phyloP scores from a whole-genome alignment of 2,797 vertebrate species.

The Malacoctenus gilli region DNA sequence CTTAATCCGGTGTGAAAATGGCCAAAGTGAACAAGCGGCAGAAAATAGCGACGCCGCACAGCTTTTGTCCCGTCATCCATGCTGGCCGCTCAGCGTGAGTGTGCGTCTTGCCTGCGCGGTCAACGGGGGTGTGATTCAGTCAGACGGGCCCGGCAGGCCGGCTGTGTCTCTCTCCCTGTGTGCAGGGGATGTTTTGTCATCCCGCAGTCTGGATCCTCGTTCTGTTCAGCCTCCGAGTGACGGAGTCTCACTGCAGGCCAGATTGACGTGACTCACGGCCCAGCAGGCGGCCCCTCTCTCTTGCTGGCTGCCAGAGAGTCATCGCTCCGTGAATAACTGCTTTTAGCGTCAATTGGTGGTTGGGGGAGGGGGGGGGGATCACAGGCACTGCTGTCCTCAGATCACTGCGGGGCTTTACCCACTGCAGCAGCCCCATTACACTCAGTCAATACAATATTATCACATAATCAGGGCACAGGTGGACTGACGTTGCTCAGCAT shows the following conservation, averaged over 20 bases:
- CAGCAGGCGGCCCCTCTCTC: constrained; percentile 45
- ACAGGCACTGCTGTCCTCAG: not conserved
- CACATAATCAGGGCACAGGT: too few species aligned
- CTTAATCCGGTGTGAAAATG: constrained; percentile 1
- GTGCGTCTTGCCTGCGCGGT: constrained; percentile 3
- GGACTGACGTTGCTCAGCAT: too few species aligned
- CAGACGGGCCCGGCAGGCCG: constrained; percentile 53
- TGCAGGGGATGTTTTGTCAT: constrained; percentile 54
- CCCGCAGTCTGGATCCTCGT: constrained; percentile 52
- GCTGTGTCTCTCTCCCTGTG: constrained; percentile 35
- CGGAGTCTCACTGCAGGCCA: constrained; percentile 42
- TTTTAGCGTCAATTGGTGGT: constrained; percentile 6
- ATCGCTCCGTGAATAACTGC: too few species aligned
- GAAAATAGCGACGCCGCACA: not conserved
- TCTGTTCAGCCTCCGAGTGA: constrained; percentile 31
- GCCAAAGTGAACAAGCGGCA: not conserved
- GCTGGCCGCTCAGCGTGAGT: constrained; percentile 12
- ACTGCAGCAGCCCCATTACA: not conserved
- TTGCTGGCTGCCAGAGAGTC: constrained; percentile 41
- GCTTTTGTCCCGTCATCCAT: constrained; percentile 8
- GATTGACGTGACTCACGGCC: constrained; percentile 64
- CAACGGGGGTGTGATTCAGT: constrained; percentile 44
- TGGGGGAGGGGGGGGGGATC: constrained; percentile 21
- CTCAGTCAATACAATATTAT: too few species aligned
- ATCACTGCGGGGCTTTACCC: not conserved